A percentile compares a stretch with the other conserved stretches of the same genome.
phyloP scores from a whole-genome alignment of 1,140 invertebrate species.

The Papilio helenus region DNA sequence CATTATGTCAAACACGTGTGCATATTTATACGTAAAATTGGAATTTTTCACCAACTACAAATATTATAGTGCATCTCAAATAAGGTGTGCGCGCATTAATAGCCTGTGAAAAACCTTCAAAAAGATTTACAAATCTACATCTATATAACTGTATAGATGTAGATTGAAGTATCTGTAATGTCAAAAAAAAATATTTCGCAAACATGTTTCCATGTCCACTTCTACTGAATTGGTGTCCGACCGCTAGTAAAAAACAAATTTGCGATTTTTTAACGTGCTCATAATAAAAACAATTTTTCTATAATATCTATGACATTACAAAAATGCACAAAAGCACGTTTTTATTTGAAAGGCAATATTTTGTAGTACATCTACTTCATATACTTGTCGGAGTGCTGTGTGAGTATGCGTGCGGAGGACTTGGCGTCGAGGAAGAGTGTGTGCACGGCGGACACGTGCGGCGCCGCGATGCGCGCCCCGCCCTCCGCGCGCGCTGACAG shows the following conservation, averaged over 20 bases:
- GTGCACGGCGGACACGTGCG: slow-evolving; percentile 93
- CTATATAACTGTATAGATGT: too few species aligned
- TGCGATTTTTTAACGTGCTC: too few species aligned
- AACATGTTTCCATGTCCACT: too few species aligned
- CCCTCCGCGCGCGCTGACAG: slow-evolving; percentile 96
- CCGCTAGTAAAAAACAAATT: too few species aligned
- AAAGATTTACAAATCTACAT: not conserved
- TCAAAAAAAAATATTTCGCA: too few species aligned
- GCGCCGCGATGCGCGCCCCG: slow-evolving; percentile 89
- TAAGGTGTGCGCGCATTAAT: not conserved
- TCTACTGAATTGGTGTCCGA: too few species aligned
- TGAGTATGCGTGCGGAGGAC: slow-evolving; percentile 95
- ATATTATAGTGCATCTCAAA: not conserved
- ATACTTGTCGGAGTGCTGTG: slow-evolving; percentile 95
- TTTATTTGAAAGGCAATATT: not conserved
- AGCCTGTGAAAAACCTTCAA: not conserved
- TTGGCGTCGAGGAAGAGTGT: slow-evolving; percentile 97
- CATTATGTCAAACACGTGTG: not conserved
- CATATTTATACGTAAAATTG: not conserved
- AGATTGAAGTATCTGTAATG: too few species aligned
- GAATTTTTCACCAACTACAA: not conserved
- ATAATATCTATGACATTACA: not conserved
- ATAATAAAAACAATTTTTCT: too few species aligned
- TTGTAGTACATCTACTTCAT: slow-evolving; percentile 87
- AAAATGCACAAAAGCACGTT: not conserved